These are phyloP conservation scores for Dryobotodes eremita DNA, from an alignment of 2,888 invertebrate genomes.

Conservation along the genomic window DNA sequence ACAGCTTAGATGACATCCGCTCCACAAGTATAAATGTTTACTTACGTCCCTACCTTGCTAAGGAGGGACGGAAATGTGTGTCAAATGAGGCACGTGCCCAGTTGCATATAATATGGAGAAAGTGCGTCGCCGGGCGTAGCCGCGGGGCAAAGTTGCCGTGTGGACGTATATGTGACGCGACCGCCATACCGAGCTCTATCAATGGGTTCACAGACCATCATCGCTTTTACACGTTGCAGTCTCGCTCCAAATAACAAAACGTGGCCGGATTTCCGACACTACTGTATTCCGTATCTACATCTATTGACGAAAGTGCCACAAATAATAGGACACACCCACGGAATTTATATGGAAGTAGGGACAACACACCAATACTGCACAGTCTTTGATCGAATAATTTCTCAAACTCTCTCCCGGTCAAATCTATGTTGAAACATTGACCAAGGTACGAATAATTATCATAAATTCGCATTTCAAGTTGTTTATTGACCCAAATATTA, in stretches of 20 bases:
- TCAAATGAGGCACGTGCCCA: constrained; percentile 80
- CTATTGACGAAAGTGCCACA: constrained; percentile 64
- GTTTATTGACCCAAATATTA: constrained; percentile 4
- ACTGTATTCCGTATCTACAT: constrained; percentile 69
- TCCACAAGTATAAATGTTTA: constrained; percentile 31
- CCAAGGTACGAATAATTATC: too few relatives aligned
- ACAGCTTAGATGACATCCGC: constrained; percentile 45
- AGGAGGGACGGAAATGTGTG: constrained; percentile 79
- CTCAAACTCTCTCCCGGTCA: constrained; percentile 5
- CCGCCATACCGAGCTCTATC: constrained; percentile 81
- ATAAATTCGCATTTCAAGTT: background rate
- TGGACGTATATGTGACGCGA: constrained; percentile 74
- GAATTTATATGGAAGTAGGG: constrained; percentile 33
- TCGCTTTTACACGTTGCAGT: constrained; percentile 83
- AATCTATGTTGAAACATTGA: too few relatives aligned
- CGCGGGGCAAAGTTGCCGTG: constrained; percentile 66
- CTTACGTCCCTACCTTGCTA: constrained; percentile 27
- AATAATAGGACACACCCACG: constrained; percentile 60
- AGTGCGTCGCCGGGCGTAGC: constrained; percentile 76
- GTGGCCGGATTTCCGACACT: constrained; percentile 87
- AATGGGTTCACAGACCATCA: constrained; percentile 84
- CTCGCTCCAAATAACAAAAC: constrained; percentile 86
- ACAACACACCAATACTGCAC: background rate
- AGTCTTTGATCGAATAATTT: background rate
- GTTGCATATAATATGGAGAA: constrained; percentile 81